Evolutionary conservation across 2,797 vertebrate species (phyloP).

Genomic region (Sphenodon punctatus): DNA sequence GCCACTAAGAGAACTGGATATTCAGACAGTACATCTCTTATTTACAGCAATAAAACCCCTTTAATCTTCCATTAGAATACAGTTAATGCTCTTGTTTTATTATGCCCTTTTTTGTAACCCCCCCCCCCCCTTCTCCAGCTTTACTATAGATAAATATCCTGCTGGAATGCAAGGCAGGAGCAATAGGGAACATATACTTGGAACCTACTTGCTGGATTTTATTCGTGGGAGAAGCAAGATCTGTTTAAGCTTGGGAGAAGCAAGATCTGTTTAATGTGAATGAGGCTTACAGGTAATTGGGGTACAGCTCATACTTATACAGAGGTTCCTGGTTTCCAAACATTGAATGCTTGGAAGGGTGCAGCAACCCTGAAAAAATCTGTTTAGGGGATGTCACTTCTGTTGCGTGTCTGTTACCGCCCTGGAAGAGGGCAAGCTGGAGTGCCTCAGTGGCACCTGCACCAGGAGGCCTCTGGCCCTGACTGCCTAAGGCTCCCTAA

Average conservation of each 20-base stretch:
- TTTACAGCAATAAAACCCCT: not conserved
- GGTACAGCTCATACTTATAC: too few species aligned
- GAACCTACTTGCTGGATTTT: not conserved
- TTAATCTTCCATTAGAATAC: not conserved
- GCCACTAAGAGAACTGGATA: not conserved
- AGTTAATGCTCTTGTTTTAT: not conserved
- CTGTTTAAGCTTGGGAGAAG: not conserved
- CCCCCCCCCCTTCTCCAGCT: too few species aligned
- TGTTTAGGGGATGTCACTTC: not conserved
- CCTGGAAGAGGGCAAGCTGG: too few species aligned
- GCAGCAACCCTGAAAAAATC: not conserved
- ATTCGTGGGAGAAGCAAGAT: not conserved
- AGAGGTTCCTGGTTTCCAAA: not conserved
- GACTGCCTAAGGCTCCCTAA: too few species aligned
- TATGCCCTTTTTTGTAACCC: not conserved
- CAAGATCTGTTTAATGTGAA: not conserved
- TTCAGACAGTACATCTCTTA: constrained; percentile 9
- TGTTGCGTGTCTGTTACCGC: too few species aligned
- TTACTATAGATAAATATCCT: not conserved
- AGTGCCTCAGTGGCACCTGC: too few species aligned
- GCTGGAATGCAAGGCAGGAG: not conserved
- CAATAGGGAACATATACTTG: not conserved
- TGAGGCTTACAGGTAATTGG: not conserved
- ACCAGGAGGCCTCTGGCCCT: too few species aligned
- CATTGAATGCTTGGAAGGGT: not conserved